These are phyloP conservation scores for Talpa occidentalis DNA, from an alignment of 2,113 vertebrate species.

Conservation along the genomic window DNA sequence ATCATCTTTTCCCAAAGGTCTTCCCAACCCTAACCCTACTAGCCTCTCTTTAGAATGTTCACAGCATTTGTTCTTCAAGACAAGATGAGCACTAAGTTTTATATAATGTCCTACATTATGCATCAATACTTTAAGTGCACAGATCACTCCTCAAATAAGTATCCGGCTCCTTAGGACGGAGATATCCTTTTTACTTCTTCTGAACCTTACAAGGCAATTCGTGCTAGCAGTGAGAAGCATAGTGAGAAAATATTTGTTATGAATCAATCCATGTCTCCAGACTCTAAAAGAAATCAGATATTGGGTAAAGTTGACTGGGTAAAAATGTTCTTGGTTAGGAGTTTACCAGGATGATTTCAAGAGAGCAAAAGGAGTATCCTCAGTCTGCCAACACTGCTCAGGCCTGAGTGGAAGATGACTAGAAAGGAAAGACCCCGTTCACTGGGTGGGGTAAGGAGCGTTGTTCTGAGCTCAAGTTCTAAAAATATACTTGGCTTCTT, in stretches of 20 bases:
- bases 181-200: background rate
- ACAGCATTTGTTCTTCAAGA: background rate
- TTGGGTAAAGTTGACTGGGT: background rate
- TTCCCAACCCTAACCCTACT: background rate
- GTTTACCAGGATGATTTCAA: background rate
- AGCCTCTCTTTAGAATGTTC: background rate
- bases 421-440: background rate
- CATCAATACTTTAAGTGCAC: background rate
- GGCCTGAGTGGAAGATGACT: background rate
- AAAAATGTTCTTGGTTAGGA: background rate
- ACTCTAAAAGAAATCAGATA: conserved; percentile 16
- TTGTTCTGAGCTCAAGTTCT: background rate
- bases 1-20: background rate
- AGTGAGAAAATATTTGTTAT: conserved; percentile 6
- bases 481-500: conserved; percentile 56
- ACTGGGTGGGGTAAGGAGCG: background rate
- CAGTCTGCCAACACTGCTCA: background rate
- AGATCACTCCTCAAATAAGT: background rate
- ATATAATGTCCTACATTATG: background rate
- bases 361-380: background rate
- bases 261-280: background rate
- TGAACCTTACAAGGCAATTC: background rate
- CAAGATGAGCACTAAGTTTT: background rate
- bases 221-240: background rate
- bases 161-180: background rate